phyloP scores from a whole-genome alignment of 1,140 invertebrate species.

The Drosophila arizonae region DNA sequence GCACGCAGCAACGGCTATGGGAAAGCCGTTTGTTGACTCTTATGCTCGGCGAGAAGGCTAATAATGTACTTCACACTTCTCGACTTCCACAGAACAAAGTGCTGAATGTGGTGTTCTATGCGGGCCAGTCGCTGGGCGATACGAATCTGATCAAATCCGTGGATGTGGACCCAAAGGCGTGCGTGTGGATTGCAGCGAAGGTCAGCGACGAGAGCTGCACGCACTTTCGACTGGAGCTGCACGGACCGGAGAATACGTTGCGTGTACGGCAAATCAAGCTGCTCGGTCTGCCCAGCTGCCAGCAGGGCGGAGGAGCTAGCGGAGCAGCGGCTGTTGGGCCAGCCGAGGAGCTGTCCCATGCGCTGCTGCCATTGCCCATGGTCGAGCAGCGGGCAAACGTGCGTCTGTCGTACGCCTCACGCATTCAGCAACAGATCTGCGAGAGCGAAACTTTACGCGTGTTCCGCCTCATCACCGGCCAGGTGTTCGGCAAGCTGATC shows the following conservation, averaged over 20 bases:
- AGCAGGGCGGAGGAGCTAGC: neutral
- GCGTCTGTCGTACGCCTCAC: conserved; percentile 75
- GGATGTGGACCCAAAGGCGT: conserved; percentile 90
- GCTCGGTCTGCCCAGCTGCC: conserved; percentile 62
- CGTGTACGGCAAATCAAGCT: conserved; percentile 91
- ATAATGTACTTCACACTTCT: neutral
- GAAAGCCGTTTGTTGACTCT: too few species aligned
- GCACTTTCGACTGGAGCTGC: conserved; percentile 90
- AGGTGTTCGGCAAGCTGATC: conserved; percentile 96
- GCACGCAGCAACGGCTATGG: too few species aligned
- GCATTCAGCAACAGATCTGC: conserved; percentile 93
- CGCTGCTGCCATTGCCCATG: conserved; percentile 43
- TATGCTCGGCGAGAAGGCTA: too few species aligned
- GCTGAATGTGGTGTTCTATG: conserved; percentile 90
- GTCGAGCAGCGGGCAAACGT: conserved; percentile 47
- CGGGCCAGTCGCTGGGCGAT: conserved; percentile 91
- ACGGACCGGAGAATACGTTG: conserved; percentile 95
- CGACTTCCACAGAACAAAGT: conserved; percentile 90
- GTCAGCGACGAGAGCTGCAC: conserved; percentile 84
- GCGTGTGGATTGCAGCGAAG: conserved; percentile 94
- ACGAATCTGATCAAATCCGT: conserved; percentile 90
- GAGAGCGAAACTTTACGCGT: conserved; percentile 96
- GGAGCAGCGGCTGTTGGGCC: neutral
- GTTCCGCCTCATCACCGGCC: conserved; percentile 93
- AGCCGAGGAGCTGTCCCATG: conserved; percentile 1